A percentile compares a stretch with the other conserved stretches of the same genome.
Evolutionary conservation across 2,113 vertebrate genomes (phyloP).

Genomic region (Trinectes maculatus): DNA sequence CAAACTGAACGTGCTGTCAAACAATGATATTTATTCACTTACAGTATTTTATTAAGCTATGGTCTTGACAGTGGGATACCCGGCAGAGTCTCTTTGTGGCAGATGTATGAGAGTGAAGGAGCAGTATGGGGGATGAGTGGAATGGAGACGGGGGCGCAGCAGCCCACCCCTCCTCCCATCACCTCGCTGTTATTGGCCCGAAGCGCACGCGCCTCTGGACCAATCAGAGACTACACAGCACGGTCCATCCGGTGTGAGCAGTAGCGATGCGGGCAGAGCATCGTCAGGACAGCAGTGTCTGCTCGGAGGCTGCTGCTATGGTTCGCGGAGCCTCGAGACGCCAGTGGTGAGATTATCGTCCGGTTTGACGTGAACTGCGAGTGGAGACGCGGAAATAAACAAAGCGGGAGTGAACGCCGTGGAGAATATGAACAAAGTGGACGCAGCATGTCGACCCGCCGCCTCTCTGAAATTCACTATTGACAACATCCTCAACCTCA

Average conservation of each 20-base stretch:
- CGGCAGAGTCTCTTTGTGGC: constrained; percentile 10
- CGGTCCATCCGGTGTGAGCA: constrained; percentile 71
- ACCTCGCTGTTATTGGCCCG: constrained; percentile 69
- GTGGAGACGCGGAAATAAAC: constrained; percentile 41
- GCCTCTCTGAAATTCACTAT: constrained; percentile 85
- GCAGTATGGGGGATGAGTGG: not conserved
- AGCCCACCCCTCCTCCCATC: constrained; percentile 25
- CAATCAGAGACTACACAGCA: constrained; percentile 71
- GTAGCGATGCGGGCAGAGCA: constrained; percentile 48
- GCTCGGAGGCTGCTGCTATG: constrained; percentile 78
- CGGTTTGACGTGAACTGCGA: constrained; percentile 16
- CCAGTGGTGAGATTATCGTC: constrained; percentile 49
- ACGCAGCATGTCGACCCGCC: constrained; percentile 78
- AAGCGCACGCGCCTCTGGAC: constrained; percentile 44
- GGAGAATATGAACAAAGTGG: constrained; percentile 86
- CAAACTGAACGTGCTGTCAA: constrained; percentile 16
- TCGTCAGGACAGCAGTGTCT: constrained; percentile 57
- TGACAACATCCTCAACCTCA: constrained; percentile 84
- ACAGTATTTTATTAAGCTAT: no score
- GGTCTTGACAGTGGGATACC: no score
- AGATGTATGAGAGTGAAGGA: not conserved
- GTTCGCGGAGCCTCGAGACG: constrained; percentile 63
- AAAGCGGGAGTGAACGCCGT: constrained; percentile 23
- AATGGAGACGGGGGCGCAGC: not conserved
- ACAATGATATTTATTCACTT: constrained; percentile 26